A percentile compares a stretch with the other conserved stretches of the same genome.
These are phyloP conservation scores for Zapus hudsonius DNA, from an alignment of 2,113 vertebrate species.

Conservation along the genomic window DNA sequence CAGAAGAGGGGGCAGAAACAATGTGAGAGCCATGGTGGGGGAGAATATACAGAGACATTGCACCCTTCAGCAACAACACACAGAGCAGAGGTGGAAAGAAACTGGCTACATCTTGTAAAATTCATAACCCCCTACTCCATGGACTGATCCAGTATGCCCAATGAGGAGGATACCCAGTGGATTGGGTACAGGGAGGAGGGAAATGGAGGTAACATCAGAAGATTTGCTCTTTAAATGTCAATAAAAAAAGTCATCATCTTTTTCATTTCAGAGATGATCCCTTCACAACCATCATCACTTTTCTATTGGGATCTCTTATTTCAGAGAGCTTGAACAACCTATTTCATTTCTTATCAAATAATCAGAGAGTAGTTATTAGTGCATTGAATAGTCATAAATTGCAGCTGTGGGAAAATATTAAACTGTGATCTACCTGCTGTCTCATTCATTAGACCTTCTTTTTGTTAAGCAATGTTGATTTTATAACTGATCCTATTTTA, in stretches of 20 bases:
- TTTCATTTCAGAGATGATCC: constrained; percentile 1
- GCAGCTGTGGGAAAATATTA: neutral
- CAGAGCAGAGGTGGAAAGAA: no score
- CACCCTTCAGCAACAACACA: no score
- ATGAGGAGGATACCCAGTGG: no score
- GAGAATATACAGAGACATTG: no score
- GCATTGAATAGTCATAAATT: constrained; percentile 8
- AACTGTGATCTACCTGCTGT: neutral
- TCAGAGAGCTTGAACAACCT: constrained; percentile 47
- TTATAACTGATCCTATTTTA: neutral
- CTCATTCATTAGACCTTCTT: neutral
- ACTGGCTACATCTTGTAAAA: no score
- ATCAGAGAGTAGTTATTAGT: neutral
- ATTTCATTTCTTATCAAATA: constrained; percentile 2
- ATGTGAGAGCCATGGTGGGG: no score
- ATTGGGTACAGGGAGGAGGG: no score
- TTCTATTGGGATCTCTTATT: constrained; percentile 49
- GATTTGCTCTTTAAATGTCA: no score
- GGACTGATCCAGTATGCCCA: no score
- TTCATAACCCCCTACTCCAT: no score
- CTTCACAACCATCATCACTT: constrained; percentile 4
- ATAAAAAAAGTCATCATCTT: neutral
- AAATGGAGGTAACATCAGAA: no score
- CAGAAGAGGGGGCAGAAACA: no score
- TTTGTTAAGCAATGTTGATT: neutral